Evolutionary conservation across 1,140 invertebrate genomes (phyloP).

Genomic region (Ephestia elutella): DNA sequence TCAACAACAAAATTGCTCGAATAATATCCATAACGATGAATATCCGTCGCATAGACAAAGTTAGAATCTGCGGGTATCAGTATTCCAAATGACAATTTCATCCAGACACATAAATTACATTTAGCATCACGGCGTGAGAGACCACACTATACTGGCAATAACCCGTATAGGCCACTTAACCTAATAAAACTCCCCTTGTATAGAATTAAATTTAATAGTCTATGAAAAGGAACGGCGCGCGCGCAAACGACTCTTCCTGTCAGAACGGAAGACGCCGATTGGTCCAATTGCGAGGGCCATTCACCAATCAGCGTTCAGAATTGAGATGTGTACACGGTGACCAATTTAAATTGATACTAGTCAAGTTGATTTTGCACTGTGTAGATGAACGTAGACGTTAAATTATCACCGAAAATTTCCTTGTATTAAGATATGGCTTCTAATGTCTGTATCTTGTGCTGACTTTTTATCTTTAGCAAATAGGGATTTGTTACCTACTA

Average conservation of each 20-base stretch:
- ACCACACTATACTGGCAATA: constrained; percentile 34
- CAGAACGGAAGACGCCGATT: constrained; percentile 67
- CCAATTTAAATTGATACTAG: constrained; percentile 23
- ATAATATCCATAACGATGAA: constrained; percentile 55
- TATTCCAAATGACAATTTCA: constrained; percentile 31
- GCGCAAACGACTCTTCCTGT: constrained; percentile 65
- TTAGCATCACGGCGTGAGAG: constrained; percentile 20
- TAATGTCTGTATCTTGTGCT: neutral
- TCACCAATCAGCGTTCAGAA: constrained; percentile 64
- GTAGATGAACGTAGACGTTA: too few relatives aligned
- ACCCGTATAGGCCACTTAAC: constrained; percentile 66
- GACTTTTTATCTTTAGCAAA: too few relatives aligned
- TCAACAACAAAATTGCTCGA: constrained; percentile 59
- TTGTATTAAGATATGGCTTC: too few relatives aligned
- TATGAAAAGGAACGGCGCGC: constrained; percentile 55
- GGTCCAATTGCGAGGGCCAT: constrained; percentile 63
- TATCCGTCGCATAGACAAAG: constrained; percentile 55
- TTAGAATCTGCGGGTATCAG: constrained; percentile 54
- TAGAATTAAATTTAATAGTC: constrained; percentile 65
- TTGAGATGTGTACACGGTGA: constrained; percentile 10
- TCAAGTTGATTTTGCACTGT: neutral
- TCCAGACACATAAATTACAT: constrained; percentile 12
- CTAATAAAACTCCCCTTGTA: constrained; percentile 68
- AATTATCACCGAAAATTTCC: neutral
- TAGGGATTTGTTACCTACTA: too few relatives aligned